These are phyloP conservation scores for Pelvicachromis taeniatus DNA, from an alignment of 2,113 vertebrate genomes.

Conservation along the genomic window DNA sequence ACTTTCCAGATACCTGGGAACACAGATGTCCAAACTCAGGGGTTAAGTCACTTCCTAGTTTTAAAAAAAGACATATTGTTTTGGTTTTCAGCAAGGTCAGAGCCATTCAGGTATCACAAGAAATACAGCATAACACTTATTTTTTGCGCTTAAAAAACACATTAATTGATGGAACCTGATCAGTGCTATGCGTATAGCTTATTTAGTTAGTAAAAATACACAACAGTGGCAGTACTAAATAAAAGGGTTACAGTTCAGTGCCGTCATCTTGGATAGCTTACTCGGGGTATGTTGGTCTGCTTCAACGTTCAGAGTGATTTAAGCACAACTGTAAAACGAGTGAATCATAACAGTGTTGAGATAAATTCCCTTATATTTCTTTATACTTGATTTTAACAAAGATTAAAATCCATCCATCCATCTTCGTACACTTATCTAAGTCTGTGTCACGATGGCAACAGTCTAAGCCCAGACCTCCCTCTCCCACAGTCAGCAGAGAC, in stretches of 20 bases:
- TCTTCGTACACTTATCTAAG: neutral
- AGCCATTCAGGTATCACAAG: neutral
- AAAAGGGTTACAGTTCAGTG: neutral
- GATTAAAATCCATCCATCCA: neutral
- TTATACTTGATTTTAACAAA: too few relatives aligned
- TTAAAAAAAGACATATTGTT: neutral
- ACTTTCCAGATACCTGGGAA: neutral
- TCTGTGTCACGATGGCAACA: neutral
- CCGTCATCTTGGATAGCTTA: neutral
- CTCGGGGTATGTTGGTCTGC: neutral
- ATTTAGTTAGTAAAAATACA: neutral
- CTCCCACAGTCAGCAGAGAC: neutral
- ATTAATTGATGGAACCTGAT: fast-evolving
- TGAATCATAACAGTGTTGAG: too few relatives aligned
- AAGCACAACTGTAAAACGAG: too few relatives aligned
- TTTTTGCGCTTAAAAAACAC: neutral
- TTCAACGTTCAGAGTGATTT: neutral
- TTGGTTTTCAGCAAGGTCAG: neutral
- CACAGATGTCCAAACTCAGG: neutral
- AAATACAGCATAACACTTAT: fast-evolving
- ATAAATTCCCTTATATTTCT: too few relatives aligned
- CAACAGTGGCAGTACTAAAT: neutral
- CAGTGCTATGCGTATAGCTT: neutral
- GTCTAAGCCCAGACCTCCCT: neutral
- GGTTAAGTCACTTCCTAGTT: fast-evolving